Evolutionary conservation across 2,888 invertebrate species (phyloP), one percentile per base, ranked within the genome.

Genomic region (Synergus itoensis): DNA sequence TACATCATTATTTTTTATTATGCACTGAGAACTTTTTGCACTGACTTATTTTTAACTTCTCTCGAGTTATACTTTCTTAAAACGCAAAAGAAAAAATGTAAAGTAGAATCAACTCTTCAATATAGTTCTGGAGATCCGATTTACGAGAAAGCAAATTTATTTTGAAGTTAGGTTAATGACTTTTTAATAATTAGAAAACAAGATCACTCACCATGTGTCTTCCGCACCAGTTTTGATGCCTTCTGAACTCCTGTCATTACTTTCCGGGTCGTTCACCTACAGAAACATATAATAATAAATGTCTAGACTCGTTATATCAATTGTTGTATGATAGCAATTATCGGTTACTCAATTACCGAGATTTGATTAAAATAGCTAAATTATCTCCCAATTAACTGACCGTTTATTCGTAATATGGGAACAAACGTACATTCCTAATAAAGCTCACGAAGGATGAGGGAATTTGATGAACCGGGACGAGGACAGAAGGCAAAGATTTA

Each of bases 181-280:
- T 1, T n/a, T 53, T n/a, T 2, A 53, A n/a, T 14, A 14, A 53
- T 53, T 53, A 0, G n/a, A 53, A 12, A 45, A 65, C 3, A 63
- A 48, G 14, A 8, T 43, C 36, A 65, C 81, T 81, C 73, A 83
- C 83, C 83, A 83, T 83, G 79, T 79, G 67, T 43, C 77, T 67
- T 60, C 81, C 65, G 83, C 36, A 36, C 28, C 53, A 73, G 36
- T 73, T 73, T 73, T 73, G 73, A 73, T 79, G 64, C 82, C 78
- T 67, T 82, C 83, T 76, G 81, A 79, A 73, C 79, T 84, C 79
- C 88, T 84, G 53, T 86, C 87, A 84, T 87, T 85, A 78, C 84
- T 88, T 83, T 91, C 92, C 43, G 92, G 91, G 83, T 91, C 92
- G 80, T 89, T 91, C 65, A 91, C 91, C 92, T 92, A 79, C 43